Evolutionary conservation across 2,888 invertebrate species (phyloP), one percentile per base, ranked within the genome.

Genomic region (Epsilonema sp.): DNA sequence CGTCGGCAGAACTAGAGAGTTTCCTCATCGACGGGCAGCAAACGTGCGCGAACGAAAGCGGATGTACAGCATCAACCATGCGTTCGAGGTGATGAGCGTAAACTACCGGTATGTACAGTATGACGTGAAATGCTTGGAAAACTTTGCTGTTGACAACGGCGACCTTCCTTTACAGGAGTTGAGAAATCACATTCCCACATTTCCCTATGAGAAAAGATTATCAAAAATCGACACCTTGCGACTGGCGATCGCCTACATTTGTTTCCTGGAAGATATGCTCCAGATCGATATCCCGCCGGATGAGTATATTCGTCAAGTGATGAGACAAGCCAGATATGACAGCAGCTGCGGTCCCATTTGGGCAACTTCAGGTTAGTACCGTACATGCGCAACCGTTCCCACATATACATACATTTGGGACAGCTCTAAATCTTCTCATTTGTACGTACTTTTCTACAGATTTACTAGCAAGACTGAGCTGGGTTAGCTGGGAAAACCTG

Each of bases 401-500:
- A 3, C 3, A 21, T 39, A 31, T 11, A 16, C 31, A 31, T 5
- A 31, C 31, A 31, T 31, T 11, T 31, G 16, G 8, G 31, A 16
- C 31, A 16, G 16, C 5, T 16, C 31, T 16, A 31, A 31, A 11
- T 31, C 31, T 5, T 16, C 8, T 31, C 16, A 31, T n/a, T n/a
- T n/a, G n/a, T n/a, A n/a, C n/a, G n/a, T n/a, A n/a, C n/a, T n/a
- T 20, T 5, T 40, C 58, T 63, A 1, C 71, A 94, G 94, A 94
- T 76, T 71, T 97, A 55, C 89, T 92, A 1, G 92, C 94, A 0
- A 74, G 94, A 47, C 72, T 97, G 25, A 89, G 89, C 0, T 97
- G 94, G 94, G 92, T 97, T 58, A 90, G 92, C 64, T 97, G 94
- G 94, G 87, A 90, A 67, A 89, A 87, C 64, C 74, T 97, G 1